Evolutionary conservation across 2,888 invertebrate species (phyloP).

Genomic region (Pollenia amentaria): DNA sequence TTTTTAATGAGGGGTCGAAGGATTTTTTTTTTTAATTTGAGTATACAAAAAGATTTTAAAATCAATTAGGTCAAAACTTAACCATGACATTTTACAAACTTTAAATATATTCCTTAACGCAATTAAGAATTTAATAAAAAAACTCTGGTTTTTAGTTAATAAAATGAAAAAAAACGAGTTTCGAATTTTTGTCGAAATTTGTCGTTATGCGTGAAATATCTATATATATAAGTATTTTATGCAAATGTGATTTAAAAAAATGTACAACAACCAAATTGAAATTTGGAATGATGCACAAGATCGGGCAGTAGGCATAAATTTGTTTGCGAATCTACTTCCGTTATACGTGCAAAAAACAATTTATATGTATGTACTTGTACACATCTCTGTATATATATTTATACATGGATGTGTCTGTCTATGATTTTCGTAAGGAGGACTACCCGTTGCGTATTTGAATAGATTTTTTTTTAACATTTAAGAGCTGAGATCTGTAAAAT

Average conservation of each 20-base stretch:
- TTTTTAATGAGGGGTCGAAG: too few species aligned
- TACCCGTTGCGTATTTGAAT: constrained; percentile 26
- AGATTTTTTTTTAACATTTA: constrained; percentile 16
- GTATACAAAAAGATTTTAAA: too few species aligned
- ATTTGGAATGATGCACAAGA: constrained; percentile 21
- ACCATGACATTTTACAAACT: background rate
- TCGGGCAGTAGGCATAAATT: constrained; percentile 55
- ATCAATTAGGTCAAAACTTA: too few species aligned
- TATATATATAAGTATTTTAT: constrained; percentile 33
- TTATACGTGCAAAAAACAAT: constrained; percentile 10
- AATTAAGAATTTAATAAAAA: background rate
- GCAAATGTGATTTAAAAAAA: constrained; percentile 34
- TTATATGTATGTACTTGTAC: background rate
- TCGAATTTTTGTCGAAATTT: constrained; percentile 3
- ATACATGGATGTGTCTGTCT: constrained; percentile 8
- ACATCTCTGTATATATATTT: background rate
- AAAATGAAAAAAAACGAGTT: constrained; percentile 19
- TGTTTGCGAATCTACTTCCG: constrained; percentile 53
- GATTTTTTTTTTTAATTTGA: too few species aligned
- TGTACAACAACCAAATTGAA: background rate
- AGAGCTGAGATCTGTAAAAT: background rate
- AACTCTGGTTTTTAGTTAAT: constrained; percentile 12
- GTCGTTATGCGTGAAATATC: background rate
- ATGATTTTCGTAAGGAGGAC: constrained; percentile 18
- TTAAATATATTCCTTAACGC: background rate